Conservation (phyloP, 2,888 invertebrate species). For the Platerodrilus igneus region DNA sequence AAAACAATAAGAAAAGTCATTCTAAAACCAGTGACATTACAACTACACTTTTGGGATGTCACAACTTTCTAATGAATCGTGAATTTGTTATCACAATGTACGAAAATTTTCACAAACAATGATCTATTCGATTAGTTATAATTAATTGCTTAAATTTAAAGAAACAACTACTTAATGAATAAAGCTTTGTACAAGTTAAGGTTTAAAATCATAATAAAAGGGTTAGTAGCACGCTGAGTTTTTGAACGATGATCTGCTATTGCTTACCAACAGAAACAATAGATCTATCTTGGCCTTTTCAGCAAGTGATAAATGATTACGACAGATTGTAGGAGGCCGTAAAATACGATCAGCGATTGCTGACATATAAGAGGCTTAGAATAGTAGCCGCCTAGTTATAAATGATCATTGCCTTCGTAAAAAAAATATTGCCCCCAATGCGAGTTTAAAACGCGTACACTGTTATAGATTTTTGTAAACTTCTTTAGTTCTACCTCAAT, state of each 20-base stretch:
- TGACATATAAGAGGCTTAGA: constrained; percentile 25
- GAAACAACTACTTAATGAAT: too few relatives aligned
- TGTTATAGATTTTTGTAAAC: constrained; percentile 3
- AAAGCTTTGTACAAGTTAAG: too few relatives aligned
- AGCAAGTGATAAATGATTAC: constrained; percentile 41
- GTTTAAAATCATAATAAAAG: too few relatives aligned
- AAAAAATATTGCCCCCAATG: not conserved
- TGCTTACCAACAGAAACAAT: constrained; percentile 40
- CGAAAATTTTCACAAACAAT: too few relatives aligned
- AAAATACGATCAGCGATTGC: constrained; percentile 31
- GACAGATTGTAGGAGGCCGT: constrained; percentile 35
- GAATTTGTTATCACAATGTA: too few relatives aligned
- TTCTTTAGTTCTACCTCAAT: not conserved
- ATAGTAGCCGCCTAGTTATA: constrained; percentile 24
- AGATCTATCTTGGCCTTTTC: constrained; percentile 39
- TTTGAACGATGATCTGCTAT: constrained; percentile 40
- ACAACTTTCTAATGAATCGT: too few relatives aligned
- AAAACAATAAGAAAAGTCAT: too few relatives aligned
- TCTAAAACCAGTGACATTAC: too few relatives aligned
- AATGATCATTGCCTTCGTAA: constrained; percentile 14
- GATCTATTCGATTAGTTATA: too few relatives aligned
- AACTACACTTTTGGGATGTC: too few relatives aligned
- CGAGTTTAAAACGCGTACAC: not conserved
- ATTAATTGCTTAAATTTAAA: too few relatives aligned
- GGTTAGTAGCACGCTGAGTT: constrained; percentile 14